phyloP scores from a whole-genome alignment of 2,888 invertebrate species.

The Odontomyia ornata region DNA sequence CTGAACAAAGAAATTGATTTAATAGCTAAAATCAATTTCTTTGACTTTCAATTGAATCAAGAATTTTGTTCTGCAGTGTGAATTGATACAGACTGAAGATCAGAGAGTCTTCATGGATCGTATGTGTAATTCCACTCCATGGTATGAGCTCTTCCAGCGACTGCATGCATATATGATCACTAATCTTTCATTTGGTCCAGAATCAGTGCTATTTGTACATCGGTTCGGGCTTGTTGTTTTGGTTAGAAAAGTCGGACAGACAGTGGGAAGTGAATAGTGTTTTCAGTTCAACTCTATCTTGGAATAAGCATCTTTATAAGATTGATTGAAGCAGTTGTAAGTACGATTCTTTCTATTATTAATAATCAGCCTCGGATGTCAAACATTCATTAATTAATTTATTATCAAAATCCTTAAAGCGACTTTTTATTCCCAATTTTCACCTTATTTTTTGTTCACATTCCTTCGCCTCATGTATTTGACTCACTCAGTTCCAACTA shows the following conservation, averaged over 20 bases:
- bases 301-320: background rate
- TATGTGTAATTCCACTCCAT: background rate
- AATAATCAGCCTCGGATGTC: too few relatives aligned
- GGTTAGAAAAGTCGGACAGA: background rate
- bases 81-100: background rate
- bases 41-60: too few relatives aligned
- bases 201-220: constrained; percentile 10
- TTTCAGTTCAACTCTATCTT: background rate
- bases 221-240: background rate
- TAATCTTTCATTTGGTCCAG: background rate
- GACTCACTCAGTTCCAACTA: background rate
- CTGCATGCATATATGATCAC: background rate
- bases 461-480: too few relatives aligned
- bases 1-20: too few relatives aligned
- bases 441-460: too few relatives aligned
- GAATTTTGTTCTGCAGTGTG: background rate
- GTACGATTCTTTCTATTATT: background rate
- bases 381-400: too few relatives aligned
- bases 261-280: constrained; percentile 4
- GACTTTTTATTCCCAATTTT: too few relatives aligned
- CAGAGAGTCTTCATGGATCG: background rate
- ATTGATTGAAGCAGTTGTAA: background rate
- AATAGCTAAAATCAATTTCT: too few relatives aligned
- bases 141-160: constrained; percentile 8
- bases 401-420: too few relatives aligned